These are phyloP conservation scores for Epirrhoe alternata DNA, from an alignment of 2,888 invertebrate species.

Conservation along the genomic window DNA sequence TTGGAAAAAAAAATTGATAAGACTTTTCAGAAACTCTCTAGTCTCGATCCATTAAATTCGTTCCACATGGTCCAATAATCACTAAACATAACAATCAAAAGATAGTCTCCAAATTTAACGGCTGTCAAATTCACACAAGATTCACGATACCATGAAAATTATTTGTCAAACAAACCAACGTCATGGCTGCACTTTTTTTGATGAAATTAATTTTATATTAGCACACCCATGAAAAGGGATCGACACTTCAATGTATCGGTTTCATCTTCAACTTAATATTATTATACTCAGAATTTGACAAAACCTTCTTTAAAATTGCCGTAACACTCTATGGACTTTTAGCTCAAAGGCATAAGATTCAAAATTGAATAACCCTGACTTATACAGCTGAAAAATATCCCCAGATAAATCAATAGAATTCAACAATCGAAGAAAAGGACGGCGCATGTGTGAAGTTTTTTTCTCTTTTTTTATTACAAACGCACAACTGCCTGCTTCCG, in stretches of 20 bases:
- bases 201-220: constrained; percentile 82
- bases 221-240: constrained; percentile 76
- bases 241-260: constrained; percentile 79
- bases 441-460: constrained; percentile 55
- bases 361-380: constrained; percentile 39
- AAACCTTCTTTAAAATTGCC: constrained; percentile 34
- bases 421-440: constrained; percentile 57
- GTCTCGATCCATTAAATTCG: too few relatives aligned
- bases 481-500: constrained; percentile 78
- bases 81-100: not conserved
- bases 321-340: constrained; percentile 24
- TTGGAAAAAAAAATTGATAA: too few relatives aligned
- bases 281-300: constrained; percentile 60
- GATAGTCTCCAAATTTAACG: constrained; percentile 53
- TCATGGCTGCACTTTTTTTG: constrained; percentile 52
- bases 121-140: constrained; percentile 53
- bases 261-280: constrained; percentile 79
- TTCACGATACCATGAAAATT: constrained; percentile 59
- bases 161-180: constrained; percentile 59
- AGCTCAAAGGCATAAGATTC: constrained; percentile 34
- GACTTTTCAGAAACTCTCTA: too few relatives aligned
- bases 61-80: too few relatives aligned
- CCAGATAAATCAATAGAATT: constrained; percentile 52
- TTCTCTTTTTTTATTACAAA: constrained; percentile 66
- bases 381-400: constrained; percentile 38